phyloP scores from a whole-genome alignment of 1,140 invertebrate genomes.

The Drosophila tristis region DNA sequence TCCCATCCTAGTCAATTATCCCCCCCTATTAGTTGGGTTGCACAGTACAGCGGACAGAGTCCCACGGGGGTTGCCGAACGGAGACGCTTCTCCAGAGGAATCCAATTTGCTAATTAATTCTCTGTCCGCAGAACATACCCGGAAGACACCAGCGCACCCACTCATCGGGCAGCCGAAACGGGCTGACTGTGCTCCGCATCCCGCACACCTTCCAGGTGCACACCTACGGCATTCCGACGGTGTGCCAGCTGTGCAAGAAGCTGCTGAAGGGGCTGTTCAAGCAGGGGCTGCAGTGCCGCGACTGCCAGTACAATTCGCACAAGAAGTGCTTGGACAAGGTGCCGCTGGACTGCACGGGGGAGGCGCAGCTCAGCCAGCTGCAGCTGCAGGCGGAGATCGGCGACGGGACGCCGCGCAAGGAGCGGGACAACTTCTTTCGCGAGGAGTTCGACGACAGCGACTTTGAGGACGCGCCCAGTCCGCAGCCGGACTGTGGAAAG shows the following conservation, averaged over 20 bases:
- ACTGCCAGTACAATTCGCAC: slow-evolving; percentile 99
- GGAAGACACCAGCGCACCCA: slow-evolving; percentile 87
- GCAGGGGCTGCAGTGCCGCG: slow-evolving; percentile 98
- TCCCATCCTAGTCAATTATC: slow-evolving; percentile 2
- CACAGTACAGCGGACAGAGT: neutral
- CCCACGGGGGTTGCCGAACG: neutral
- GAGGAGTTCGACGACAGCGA: slow-evolving; percentile 90
- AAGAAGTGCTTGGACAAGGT: slow-evolving; percentile 98
- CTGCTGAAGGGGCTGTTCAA: slow-evolving; percentile 97
- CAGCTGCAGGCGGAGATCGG: slow-evolving; percentile 84
- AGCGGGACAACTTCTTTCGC: slow-evolving; percentile 86
- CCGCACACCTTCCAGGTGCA: slow-evolving; percentile 96
- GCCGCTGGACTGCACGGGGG: slow-evolving; percentile 97
- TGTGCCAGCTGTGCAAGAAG: slow-evolving; percentile 98
- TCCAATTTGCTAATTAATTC: slow-evolving; percentile 17
- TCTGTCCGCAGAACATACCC: slow-evolving; percentile 53
- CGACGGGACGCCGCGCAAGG: slow-evolving; percentile 88
- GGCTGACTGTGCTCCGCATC: slow-evolving; percentile 87
- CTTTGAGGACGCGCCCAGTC: slow-evolving; percentile 72
- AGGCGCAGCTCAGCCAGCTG: slow-evolving; percentile 85
- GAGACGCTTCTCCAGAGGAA: neutral
- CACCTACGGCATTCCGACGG: slow-evolving; percentile 97
- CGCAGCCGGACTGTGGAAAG: slow-evolving; percentile 57
- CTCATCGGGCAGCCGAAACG: slow-evolving; percentile 88
- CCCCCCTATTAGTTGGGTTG: neutral